A percentile compares a stretch with the other conserved stretches of the same genome.
phyloP scores from a whole-genome alignment of 2,888 invertebrate genomes.

The Drosophila formosana region DNA sequence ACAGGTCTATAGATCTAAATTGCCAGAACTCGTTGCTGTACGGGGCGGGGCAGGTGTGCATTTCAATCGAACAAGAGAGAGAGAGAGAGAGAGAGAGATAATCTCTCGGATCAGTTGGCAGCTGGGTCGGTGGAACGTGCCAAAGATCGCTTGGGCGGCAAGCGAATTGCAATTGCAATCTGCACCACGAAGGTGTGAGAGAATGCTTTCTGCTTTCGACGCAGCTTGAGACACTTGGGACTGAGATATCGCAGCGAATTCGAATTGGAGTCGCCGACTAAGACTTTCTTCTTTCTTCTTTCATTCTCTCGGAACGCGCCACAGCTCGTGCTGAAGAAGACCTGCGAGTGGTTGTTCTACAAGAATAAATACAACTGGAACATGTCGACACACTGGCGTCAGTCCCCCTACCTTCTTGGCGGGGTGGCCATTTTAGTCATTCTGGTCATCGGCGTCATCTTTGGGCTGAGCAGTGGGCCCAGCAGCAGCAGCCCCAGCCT shows the following conservation, averaged over 20 bases:
- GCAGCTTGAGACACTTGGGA: not conserved
- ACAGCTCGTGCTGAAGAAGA: slow-evolving; percentile 82
- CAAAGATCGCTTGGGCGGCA: slow-evolving; percentile 16
- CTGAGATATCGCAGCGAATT: not conserved
- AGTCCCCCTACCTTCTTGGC: slow-evolving; percentile 64
- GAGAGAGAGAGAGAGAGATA: slow-evolving; percentile 30
- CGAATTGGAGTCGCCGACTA: slow-evolving; percentile 15
- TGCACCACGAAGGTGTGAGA: slow-evolving; percentile 62
- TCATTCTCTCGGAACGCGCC: not conserved
- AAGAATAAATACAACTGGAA: slow-evolving; percentile 75
- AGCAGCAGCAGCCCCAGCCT: slow-evolving; percentile 21
- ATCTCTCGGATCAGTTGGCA: slow-evolving; percentile 35
- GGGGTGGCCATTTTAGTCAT: slow-evolving; percentile 25
- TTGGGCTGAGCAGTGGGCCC: slow-evolving; percentile 34
- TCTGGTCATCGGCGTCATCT: slow-evolving; percentile 28
- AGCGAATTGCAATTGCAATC: slow-evolving; percentile 28
- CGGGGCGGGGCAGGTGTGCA: slow-evolving; percentile 9
- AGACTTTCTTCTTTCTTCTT: slow-evolving; percentile 38
- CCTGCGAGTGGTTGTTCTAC: slow-evolving; percentile 80
- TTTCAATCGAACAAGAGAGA: not conserved
- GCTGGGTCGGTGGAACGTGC: slow-evolving; percentile 62
- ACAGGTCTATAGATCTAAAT: slow-evolving; percentile 50
- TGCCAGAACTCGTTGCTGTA: not conserved
- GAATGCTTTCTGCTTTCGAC: slow-evolving; percentile 58
- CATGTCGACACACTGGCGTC: slow-evolving; percentile 82